phyloP scores from a whole-genome alignment of 2,113 vertebrate species.

The Parus major region DNA sequence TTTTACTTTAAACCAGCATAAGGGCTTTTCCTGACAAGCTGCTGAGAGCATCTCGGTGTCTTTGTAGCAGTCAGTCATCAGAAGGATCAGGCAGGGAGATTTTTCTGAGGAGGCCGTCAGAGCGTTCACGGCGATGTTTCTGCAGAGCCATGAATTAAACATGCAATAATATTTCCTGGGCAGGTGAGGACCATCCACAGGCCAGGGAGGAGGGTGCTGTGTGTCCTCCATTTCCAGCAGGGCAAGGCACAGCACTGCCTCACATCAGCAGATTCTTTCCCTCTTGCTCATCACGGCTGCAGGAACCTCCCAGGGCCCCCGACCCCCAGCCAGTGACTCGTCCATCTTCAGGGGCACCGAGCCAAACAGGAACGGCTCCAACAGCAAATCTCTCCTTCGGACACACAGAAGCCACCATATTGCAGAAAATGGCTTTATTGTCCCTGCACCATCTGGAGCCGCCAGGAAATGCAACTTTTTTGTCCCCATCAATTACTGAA shows the following conservation, averaged over 20 bases:
- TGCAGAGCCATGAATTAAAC: not conserved
- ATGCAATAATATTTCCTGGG: not conserved
- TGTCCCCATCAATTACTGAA: not conserved
- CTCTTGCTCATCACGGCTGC: not conserved
- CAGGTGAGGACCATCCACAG: not conserved
- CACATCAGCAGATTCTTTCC: not conserved
- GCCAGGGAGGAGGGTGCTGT: not conserved
- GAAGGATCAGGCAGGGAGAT: not conserved
- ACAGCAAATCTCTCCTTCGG: not conserved
- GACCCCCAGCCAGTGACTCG: not conserved
- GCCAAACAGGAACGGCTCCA: not conserved
- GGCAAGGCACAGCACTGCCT: not conserved
- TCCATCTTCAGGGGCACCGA: not conserved
- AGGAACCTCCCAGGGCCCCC: not conserved
- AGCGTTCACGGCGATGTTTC: accelerated
- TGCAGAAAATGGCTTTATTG: conserved; percentile 23
- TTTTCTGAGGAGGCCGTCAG: not conserved
- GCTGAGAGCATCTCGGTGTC: not conserved
- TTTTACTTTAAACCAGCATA: not conserved
- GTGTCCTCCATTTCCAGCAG: not conserved
- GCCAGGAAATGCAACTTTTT: not conserved
- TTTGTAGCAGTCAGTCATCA: not conserved
- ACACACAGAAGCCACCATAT: not conserved
- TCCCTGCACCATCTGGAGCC: not conserved
- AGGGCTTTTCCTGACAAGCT: not conserved